Base-by-base conservation (phyloP, 2,113 vertebrate genomes). In the Podilymbus podiceps region DNA sequence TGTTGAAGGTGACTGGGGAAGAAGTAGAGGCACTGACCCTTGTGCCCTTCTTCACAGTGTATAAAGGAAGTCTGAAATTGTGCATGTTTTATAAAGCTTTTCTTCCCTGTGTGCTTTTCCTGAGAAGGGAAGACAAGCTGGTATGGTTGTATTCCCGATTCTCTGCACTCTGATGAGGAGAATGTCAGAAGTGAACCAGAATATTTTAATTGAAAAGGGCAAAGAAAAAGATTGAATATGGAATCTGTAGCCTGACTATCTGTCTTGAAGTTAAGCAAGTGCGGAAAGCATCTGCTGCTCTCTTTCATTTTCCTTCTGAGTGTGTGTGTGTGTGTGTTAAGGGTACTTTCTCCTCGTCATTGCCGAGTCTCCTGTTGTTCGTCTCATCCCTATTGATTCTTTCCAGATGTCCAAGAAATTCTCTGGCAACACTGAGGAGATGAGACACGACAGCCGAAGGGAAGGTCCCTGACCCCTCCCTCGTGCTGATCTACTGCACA, bases 401-500 rank as follows among this genome's bases (percentile, higher is more conserved):
- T 69, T 46, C 10, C 11, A 50, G 62, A 50, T 4, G 24, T 50
- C 53, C 38, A 69, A 69, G 62, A 23, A 31, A 44, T 83, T 35
- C 52, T 38, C 46, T 88, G 63, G 46, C 24, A 38, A 12, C 4
- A 35, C 15, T 14, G 53, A 82, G 69, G n/a, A 82, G 68, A 17
- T 30, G 14, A 86, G 44, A 40, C 15, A 9, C 0, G 2, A 28
- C 44, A 60, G 52, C 27, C 73, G 62, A 42, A 22, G 76, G 60
- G 24, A 75, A 58, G 47, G 64, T 87, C 23, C 73, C 44, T 1
- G 8, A 15, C 55, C 55, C 55, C 28, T 42, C 50, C 25, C 62
- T 72, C 1, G 0, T n/a, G 47, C 73, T 33, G 31, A 8, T 31
- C 9, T 4, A 12, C 49, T 1, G 1, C 33, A 4, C 4, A 17